Percentiles rank a stretch among this genome's conserved stretches.
These are phyloP conservation scores for Mesocricetus auratus DNA, from an alignment of 2,113 vertebrate species.

Conservation along the genomic window DNA sequence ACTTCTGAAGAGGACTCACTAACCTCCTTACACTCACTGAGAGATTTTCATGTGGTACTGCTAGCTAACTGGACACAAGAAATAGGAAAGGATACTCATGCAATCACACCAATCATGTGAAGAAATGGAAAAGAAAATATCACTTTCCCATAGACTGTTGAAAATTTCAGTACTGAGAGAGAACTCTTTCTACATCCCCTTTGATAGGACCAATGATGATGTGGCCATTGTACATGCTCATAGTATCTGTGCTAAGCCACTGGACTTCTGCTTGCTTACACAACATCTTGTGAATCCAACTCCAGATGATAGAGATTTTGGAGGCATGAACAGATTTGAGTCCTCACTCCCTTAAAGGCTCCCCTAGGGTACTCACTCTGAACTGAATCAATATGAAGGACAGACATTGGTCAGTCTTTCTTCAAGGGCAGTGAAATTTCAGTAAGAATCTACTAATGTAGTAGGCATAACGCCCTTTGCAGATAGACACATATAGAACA, in stretches of 20 bases:
- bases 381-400: not conserved
- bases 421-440: not conserved
- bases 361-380: not conserved
- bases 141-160: not conserved
- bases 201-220: conserved; percentile 10
- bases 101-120: not conserved
- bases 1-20: conserved; percentile 23
- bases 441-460: not conserved
- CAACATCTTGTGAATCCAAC: not conserved
- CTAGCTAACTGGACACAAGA: not conserved
- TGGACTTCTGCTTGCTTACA: not conserved
- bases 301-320: not conserved
- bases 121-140: not conserved
- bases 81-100: not conserved
- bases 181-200: not conserved
- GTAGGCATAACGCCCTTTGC: not conserved
- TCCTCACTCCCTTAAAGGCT: not conserved
- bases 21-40: not conserved
- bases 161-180: not conserved
- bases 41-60: not conserved
- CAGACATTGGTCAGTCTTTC: not conserved
- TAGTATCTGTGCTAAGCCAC: not conserved
- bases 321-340: not conserved
- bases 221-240: not conserved
- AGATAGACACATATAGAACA: not conserved